Base-by-base conservation (phyloP, 1,140 invertebrate species). In the Neoseiulus cucumeris region DNA sequence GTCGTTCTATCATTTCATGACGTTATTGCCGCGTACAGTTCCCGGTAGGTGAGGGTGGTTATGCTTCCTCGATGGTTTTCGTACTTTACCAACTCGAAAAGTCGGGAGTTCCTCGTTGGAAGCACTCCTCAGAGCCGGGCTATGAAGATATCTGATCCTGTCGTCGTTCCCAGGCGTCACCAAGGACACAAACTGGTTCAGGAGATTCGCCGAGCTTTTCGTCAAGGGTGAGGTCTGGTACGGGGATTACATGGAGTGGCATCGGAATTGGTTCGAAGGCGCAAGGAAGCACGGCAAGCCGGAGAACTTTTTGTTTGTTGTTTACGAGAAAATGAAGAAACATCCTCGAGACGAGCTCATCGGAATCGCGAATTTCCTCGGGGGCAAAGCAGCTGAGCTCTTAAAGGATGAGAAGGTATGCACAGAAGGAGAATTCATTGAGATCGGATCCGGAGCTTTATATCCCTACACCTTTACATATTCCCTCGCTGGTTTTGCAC, bases 261-360 rank as follows among this genome's bases (percentile, higher is more conserved):
- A 75, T 39, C 45, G 68, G 9, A 65, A 66, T 30, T 76, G 75
- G 75, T 69, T 75, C 12, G 68, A 72, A 2, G 69, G 70, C 14
- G 18, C 45, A 14, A 25, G 70, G 22, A 66, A 72, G 39, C 64
- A 72, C 30, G 45, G 45, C 18, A 68, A 81, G 68, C 18, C 45
- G 14, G 45, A 75, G 64, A 77, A 79, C 65, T 69, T 81, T 14
- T 69, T 80, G 9, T 75, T 79, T 65, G 47, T 79, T 7, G 75
- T 72, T 55, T 81, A 79, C 70, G 80, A 81, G 71, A 76, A 80
- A 28, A 69, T 81, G 59, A 72, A 76, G 12, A 70, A 73, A 71
- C 73, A 79, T 70, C 70, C 77, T 7, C 67, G 68, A 14, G 71
- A 69, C 5, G 70, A 71, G 12, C 75, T 80, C n/a, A 68, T 70